phyloP scores from a whole-genome alignment of 92 coral and sea anemone genomes.

The Heliopora coerulea region DNA sequence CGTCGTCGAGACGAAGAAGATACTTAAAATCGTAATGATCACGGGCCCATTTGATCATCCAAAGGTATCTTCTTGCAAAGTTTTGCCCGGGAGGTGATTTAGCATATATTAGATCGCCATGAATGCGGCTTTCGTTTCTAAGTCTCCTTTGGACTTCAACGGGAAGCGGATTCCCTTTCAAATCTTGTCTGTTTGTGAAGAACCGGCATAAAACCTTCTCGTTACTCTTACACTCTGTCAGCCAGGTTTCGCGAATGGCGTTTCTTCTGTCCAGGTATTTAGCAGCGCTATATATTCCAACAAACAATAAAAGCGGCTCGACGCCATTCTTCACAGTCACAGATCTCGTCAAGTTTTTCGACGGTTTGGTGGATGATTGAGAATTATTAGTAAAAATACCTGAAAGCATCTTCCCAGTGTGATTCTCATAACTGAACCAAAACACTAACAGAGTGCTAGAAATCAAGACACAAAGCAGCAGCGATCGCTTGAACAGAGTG shows the following conservation, averaged over 20 bases:
- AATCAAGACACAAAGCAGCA: no score
- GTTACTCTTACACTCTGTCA: not conserved
- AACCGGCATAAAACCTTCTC: slow-evolving; percentile 7
- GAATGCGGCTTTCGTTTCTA: slow-evolving; percentile 23
- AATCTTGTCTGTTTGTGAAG: slow-evolving; percentile 47
- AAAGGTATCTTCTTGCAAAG: slow-evolving; percentile 51
- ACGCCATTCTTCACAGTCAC: no score
- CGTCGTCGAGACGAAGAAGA: slow-evolving; percentile 59
- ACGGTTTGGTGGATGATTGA: no score
- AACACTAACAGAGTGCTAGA: no score
- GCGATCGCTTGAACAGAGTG: no score
- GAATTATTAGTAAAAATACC: no score
- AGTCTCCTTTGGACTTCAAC: not conserved
- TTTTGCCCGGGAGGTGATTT: slow-evolving; percentile 52
- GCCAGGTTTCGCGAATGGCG: not conserved
- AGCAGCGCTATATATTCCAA: not conserved
- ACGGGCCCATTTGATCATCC: slow-evolving; percentile 54
- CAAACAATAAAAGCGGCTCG: no score
- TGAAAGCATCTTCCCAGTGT: no score
- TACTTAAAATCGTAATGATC: slow-evolving; percentile 53
- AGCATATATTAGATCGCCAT: slow-evolving; percentile 48
- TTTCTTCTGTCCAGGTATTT: not conserved
- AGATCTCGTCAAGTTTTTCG: no score
- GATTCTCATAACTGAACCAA: no score
- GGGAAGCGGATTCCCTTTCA: slow-evolving; percentile 3